These are phyloP conservation scores for Hydraecia micacea DNA, from an alignment of 2,888 invertebrate genomes.

Conservation along the genomic window DNA sequence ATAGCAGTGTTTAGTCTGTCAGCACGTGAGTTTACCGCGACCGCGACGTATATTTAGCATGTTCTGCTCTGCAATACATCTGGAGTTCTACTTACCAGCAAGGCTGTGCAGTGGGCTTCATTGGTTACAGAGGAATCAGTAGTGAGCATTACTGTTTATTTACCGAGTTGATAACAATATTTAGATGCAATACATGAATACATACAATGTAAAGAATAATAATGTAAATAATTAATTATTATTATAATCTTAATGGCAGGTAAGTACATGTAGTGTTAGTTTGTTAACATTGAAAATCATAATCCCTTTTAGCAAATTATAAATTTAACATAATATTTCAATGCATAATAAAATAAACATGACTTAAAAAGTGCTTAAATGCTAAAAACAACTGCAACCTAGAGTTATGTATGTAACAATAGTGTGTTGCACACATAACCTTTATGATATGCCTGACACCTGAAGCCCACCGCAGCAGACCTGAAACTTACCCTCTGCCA, in stretches of 20 bases:
- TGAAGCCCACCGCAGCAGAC: constrained; percentile 48
- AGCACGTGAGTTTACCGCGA: constrained; percentile 30
- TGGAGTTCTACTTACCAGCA: constrained; percentile 56
- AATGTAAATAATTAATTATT: background rate
- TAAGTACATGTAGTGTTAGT: constrained; percentile 8
- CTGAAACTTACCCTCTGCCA: constrained; percentile 69
- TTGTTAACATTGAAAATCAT: background rate
- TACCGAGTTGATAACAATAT: background rate
- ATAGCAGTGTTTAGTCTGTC: constrained; percentile 62
- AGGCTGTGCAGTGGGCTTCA: constrained; percentile 54
- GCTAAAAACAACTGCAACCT: background rate
- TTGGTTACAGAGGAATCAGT: constrained; percentile 13
- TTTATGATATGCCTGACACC: background rate
- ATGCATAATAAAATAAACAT: background rate
- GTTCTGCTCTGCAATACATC: constrained; percentile 24
- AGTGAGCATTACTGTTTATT: background rate
- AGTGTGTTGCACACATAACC: constrained; percentile 18
- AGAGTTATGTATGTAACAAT: constrained; percentile 30
- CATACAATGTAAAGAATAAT: background rate
- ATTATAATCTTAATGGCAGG: background rate
- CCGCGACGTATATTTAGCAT: constrained; percentile 49
- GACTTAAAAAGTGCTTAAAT: constrained; percentile 15
- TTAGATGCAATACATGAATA: constrained; percentile 1
- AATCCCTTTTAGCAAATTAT: background rate
- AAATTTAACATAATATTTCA: constrained; percentile 5